Conservation (phyloP, 2,797 vertebrate genomes). For the Falco naumanni region DNA sequence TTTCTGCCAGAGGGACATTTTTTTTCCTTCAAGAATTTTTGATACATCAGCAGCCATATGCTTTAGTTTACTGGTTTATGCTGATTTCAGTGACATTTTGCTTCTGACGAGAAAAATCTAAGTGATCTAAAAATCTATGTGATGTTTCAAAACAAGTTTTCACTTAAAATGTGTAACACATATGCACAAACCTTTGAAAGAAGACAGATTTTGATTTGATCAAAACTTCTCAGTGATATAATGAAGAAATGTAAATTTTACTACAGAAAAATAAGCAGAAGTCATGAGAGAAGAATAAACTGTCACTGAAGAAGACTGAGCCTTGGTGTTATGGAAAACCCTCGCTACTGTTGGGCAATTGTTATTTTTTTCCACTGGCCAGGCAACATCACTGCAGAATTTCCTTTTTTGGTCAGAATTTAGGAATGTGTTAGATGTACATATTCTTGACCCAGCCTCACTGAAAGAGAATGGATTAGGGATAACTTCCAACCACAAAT, state of each 20-base stretch:
- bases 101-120: constrained; percentile 14
- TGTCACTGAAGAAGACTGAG: background rate
- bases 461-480: background rate
- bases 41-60: background rate
- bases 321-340: background rate
- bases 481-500: background rate
- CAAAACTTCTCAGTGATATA: background rate
- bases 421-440: background rate
- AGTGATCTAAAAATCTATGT: constrained; percentile 3
- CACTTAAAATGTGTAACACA: background rate
- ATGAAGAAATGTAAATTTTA: background rate
- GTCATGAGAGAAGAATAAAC: background rate
- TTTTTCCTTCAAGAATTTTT: background rate
- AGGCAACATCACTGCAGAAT: background rate
- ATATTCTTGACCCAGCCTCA: background rate
- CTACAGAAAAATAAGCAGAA: background rate
- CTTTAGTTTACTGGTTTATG: constrained; percentile 1
- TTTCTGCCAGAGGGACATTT: background rate
- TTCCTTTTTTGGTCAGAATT: background rate
- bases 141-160: background rate
- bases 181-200: background rate
- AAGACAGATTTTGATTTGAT: background rate
- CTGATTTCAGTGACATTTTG: constrained; percentile 11
- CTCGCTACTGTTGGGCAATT: background rate
- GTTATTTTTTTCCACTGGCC: background rate